Base-by-base conservation (phyloP, 2,888 invertebrate genomes). In the Aphrophora alni region DNA sequence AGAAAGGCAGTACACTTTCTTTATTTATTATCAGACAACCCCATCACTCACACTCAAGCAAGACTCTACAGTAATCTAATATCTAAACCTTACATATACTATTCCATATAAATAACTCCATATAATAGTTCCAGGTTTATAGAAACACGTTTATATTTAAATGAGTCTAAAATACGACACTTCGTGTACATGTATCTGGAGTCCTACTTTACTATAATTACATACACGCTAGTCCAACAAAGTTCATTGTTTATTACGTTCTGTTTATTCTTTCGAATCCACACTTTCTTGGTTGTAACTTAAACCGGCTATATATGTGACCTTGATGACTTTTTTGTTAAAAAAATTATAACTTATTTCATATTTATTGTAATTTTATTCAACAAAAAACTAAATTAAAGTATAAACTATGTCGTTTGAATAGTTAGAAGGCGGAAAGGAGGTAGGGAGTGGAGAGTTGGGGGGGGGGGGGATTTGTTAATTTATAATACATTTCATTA, bases 311-410 rank as follows among this genome's bases (percentile, higher is more conserved):
- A 21, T 59, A 21, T 59, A 44, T 44, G 3, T 17, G 21, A 14
- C n/a, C 12, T 44, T 1, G 59, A 59, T 4, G 59, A 59, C n/a
- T 44, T 44, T 44, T 17, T 44, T 2, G 14, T 44, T 2, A n/a
- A 33, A 59, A 59, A 59, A 59, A 59, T 59, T 21, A 59, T 59
- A 59, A 59, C 59, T 59, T 59, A 59, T 59, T 59, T 21, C 12
- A 59, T 59, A 59, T 59, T 59, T 59, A 59, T 59, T 21, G 59
- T 59, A 59, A 59, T 59, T 59, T 59, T 59, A 59, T 59, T 59
- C 59, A 59, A 59, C n/a, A 5, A 21, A 59, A 44, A 44, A 44
- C 3, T 21, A 59, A 59, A 59, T 21, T 59, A n/a, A 59, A 21
- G 33, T 33, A 3, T 8, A 33, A 33, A 33, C 33, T 3, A 8